Evolutionary conservation across 2,113 vertebrate genomes (phyloP).

Genomic region (Calyptomena viridis): DNA sequence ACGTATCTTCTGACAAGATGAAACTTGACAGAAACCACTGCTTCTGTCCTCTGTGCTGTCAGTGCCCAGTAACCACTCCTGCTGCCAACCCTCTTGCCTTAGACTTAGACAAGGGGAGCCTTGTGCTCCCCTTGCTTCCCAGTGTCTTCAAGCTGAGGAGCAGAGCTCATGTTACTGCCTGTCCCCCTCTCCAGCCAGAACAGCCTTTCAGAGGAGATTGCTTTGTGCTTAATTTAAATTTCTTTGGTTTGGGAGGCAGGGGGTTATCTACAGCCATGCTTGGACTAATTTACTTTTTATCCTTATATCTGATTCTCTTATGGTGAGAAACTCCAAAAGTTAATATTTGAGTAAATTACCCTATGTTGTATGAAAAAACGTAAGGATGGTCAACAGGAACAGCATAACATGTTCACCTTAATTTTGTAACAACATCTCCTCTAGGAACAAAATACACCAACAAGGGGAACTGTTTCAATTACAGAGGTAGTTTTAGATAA

Average conservation of each 20-base stretch:
- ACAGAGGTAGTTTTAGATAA: neutral
- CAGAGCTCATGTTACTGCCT: neutral
- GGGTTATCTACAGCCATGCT: neutral
- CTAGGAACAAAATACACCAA: neutral
- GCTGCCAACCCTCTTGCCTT: neutral
- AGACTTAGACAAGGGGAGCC: no score
- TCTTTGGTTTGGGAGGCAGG: accelerated
- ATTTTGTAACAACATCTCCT: neutral
- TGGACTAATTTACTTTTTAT: neutral
- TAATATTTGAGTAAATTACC: neutral
- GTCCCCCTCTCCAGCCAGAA: neutral
- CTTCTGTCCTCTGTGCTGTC: neutral
- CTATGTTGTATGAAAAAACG: neutral
- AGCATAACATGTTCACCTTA: neutral
- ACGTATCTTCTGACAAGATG: neutral
- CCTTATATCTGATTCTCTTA: neutral
- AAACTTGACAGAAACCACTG: accelerated
- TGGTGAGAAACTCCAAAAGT: neutral
- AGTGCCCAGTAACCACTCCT: neutral
- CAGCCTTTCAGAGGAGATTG: neutral
- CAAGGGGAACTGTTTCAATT: neutral
- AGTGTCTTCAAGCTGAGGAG: neutral
- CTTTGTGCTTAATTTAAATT: neutral
- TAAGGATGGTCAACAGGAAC: neutral
- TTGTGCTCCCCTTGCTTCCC: neutral